Percentiles rank a stretch among this genome's conserved stretches.
Evolutionary conservation across 2,797 vertebrate genomes (phyloP).

Genomic region (Melanotaenia pygmaea): DNA sequence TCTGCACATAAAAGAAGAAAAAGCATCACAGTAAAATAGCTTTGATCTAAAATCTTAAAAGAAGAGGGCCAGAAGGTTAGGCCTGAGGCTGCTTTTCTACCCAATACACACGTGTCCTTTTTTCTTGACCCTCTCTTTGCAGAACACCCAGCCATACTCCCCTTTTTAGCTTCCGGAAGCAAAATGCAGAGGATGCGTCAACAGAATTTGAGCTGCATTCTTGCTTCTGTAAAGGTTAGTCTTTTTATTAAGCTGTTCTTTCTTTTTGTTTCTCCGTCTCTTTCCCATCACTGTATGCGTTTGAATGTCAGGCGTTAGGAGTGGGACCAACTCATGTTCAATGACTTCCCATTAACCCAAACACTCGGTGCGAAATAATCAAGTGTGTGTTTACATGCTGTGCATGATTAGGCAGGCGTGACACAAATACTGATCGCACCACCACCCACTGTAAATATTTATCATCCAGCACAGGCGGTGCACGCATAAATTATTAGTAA

Average conservation of each 20-base stretch:
- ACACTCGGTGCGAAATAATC: conserved; percentile 73
- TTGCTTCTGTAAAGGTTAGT: conserved; percentile 88
- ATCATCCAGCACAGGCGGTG: conserved; percentile 43
- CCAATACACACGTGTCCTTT: conserved; percentile 78
- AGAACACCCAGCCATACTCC: conserved; percentile 90
- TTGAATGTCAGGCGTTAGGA: conserved; percentile 59
- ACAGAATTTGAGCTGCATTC: conserved; percentile 84
- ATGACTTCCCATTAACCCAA: conserved; percentile 79
- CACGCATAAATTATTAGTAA: conserved; percentile 47
- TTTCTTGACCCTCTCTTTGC: conserved; percentile 83
- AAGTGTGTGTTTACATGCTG: conserved; percentile 82
- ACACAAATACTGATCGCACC: conserved; percentile 66
- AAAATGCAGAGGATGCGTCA: conserved; percentile 84
- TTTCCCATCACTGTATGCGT: conserved; percentile 56
- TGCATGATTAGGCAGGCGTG: conserved; percentile 80
- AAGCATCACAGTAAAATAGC: conserved; percentile 27
- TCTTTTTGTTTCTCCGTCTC: conserved; percentile 36
- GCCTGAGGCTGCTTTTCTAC: conserved; percentile 70
- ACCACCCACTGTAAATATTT: conserved; percentile 74
- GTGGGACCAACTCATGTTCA: conserved; percentile 73
- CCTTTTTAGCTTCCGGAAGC: conserved; percentile 87
- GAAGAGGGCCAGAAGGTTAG: conserved; percentile 50
- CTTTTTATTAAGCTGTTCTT: conserved; percentile 74
- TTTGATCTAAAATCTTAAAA: conserved; percentile 39
- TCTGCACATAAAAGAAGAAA: conserved; percentile 35